These are phyloP conservation scores for Drosophila carrolli DNA, from an alignment of 1,140 invertebrate species.

Conservation along the genomic window DNA sequence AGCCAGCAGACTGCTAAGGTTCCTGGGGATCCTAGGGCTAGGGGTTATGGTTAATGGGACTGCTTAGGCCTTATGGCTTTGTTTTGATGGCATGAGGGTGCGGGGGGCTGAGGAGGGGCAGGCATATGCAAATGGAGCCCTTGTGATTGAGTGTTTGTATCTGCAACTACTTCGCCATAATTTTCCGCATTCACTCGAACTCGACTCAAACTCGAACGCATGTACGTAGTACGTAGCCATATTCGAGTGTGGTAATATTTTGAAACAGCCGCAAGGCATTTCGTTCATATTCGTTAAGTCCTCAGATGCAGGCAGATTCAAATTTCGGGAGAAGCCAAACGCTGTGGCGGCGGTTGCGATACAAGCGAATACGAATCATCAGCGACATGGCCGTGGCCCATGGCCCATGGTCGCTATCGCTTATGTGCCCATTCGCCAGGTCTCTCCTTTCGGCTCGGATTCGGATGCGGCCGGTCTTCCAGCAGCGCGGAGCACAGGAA, in stretches of 20 bases:
- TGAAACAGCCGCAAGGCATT: constrained; percentile 61
- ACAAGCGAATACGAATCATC: constrained; percentile 62
- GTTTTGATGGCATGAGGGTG: not conserved
- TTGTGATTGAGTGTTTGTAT: constrained; percentile 77
- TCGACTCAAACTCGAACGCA: constrained; percentile 16
- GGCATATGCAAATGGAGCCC: constrained; percentile 40
- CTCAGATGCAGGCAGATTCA: constrained; percentile 83
- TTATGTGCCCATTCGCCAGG: constrained; percentile 34
- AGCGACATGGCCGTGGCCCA: constrained; percentile 58
- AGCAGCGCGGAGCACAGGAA: constrained; percentile 53
- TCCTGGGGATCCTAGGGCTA: constrained; percentile 1
- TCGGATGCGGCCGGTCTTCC: constrained; percentile 9
- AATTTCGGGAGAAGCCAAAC: constrained; percentile 77
- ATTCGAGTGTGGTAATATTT: constrained; percentile 70
- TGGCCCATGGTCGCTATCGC: constrained; percentile 48
- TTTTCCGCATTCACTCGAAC: constrained; percentile 54
- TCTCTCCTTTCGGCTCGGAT: constrained; percentile 18
- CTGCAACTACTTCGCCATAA: constrained; percentile 62
- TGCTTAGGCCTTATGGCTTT: constrained; percentile 29
- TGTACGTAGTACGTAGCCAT: constrained; percentile 41
- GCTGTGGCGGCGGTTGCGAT: constrained; percentile 46
- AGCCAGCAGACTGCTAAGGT: constrained; percentile 9
- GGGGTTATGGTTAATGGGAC: constrained; percentile 39
- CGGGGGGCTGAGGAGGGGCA: not conserved
- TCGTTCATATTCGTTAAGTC: constrained; percentile 81